A percentile compares a stretch with the other conserved stretches of the same genome.
phyloP scores from a whole-genome alignment of 2,888 invertebrate genomes.

The Drosophila buzzatii region DNA sequence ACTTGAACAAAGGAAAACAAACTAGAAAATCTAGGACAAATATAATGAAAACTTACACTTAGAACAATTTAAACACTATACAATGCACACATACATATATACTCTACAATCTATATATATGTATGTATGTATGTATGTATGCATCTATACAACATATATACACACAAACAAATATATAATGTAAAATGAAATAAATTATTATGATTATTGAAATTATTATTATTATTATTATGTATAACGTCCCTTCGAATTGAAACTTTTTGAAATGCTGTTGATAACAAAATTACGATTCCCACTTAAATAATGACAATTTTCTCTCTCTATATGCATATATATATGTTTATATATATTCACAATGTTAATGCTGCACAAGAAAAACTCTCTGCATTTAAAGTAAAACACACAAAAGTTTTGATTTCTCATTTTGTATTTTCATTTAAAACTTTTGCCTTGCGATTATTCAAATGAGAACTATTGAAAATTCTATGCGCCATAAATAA shows the following conservation, averaged over 20 bases:
- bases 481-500: slow-evolving; percentile 40
- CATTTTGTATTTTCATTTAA: slow-evolving; percentile 40
- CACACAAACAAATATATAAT: slow-evolving; percentile 37
- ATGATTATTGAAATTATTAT: slow-evolving; percentile 39
- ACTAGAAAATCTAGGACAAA: slow-evolving; percentile 69
- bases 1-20: slow-evolving; percentile 48
- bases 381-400: slow-evolving; percentile 80
- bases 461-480: slow-evolving; percentile 24
- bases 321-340: slow-evolving; percentile 23
- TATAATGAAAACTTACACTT: slow-evolving; percentile 50
- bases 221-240: slow-evolving; percentile 61
- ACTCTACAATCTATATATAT: slow-evolving; percentile 48
- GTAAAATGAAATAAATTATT: slow-evolving; percentile 50
- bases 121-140: slow-evolving; percentile 5
- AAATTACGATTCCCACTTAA: slow-evolving; percentile 62
- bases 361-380: slow-evolving; percentile 81
- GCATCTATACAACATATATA: slow-evolving; percentile 13
- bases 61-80: slow-evolving; percentile 73
- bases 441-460: slow-evolving; percentile 65
- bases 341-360: slow-evolving; percentile 72
- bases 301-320: slow-evolving; percentile 49
- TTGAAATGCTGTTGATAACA: slow-evolving; percentile 68
- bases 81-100: slow-evolving; percentile 51
- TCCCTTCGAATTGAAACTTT: slow-evolving; percentile 68
- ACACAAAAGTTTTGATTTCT: slow-evolving; percentile 45